Base-by-base conservation (phyloP, 2,888 invertebrate genomes). In the Minunthozetes semirufus region DNA sequence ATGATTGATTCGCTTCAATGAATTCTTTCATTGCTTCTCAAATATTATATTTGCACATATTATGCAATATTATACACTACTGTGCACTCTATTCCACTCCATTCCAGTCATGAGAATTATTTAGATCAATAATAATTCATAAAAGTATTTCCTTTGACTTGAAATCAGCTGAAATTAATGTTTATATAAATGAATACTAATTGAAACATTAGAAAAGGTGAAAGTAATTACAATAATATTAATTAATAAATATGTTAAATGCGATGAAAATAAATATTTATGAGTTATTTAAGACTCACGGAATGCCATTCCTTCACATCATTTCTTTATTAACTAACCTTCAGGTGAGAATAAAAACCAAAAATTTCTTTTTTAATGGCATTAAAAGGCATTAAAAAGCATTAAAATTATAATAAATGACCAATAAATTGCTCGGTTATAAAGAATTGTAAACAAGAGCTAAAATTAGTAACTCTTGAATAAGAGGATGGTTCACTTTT, bases 1-100 rank as follows among this genome's bases (percentile, higher is more conserved):
- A 63, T 63, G 61, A 63, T 63, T 63, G 61, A 63, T 63, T 15
- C 33, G 61, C 29, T 63, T 29, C 29, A 33, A 63, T 63, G 61
- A 63, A 29, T 29, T 63, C 29, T 63, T 63, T 63, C 27, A 56
- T 56, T 56, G n/a, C 5, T 56, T 63, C 25, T 11, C 29, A 63
- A 63, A 63, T 63, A 48, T 48, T 48, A 48, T 48, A 48, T n/a
- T 48, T 48, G 15, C 48, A 48, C 22, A 56, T 56, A 56, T 48
- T 19, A 56, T n/a, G 5, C 56, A 22, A 56, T 56, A 56, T 48
- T 19, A 56, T n/a, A 22, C 56, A 22, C 56, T 9, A 56, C 22
- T 56, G 25, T 56, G 25, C 22, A n/a, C 33, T 33, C 33, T 33
- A 33, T 33, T 33, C 33, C 33, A 33, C 33, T 33, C 33, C 8